A percentile compares a stretch with the other conserved stretches of the same genome.
phyloP scores from a whole-genome alignment of 2,797 vertebrate genomes.

The Chromis chromis region DNA sequence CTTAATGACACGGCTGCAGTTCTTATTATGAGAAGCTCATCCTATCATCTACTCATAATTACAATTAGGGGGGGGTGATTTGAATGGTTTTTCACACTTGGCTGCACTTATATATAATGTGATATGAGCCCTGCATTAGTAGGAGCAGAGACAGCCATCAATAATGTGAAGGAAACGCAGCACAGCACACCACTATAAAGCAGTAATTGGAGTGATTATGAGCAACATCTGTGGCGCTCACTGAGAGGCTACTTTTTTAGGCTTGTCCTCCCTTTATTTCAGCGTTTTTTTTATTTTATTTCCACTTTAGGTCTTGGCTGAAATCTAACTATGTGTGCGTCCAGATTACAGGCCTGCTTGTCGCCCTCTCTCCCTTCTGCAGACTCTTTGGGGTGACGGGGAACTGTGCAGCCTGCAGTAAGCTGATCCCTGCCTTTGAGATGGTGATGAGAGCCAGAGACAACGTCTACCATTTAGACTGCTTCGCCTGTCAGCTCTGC shows the following conservation, averaged over 20 bases:
- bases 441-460: constrained; percentile 99
- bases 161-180: constrained; percentile 34
- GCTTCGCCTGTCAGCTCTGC: constrained; percentile 97
- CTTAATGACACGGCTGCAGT: constrained; percentile 26
- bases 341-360: constrained; percentile 61
- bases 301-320: constrained; percentile 26
- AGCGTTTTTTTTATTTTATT: not conserved
- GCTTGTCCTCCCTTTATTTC: constrained; percentile 21
- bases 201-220: constrained; percentile 27
- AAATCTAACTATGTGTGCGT: constrained; percentile 46
- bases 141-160: constrained; percentile 15
- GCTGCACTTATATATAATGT: constrained; percentile 27
- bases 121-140: constrained; percentile 23
- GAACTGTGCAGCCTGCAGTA: constrained; percentile 97
- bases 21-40: constrained; percentile 30
- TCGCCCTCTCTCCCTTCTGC: constrained; percentile 75
- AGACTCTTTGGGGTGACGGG: constrained; percentile 97
- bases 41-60: constrained; percentile 31
- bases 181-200: constrained; percentile 21
- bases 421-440: constrained; percentile 97
- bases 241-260: constrained; percentile 12
- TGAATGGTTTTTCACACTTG: constrained; percentile 35
- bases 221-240: constrained; percentile 14
- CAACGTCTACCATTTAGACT: constrained; percentile 98
- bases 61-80: constrained; percentile 15